A percentile compares a stretch with the other conserved stretches of the same genome.
phyloP scores from a whole-genome alignment of 2,113 vertebrate species.

The Limnothrissa miodon region DNA sequence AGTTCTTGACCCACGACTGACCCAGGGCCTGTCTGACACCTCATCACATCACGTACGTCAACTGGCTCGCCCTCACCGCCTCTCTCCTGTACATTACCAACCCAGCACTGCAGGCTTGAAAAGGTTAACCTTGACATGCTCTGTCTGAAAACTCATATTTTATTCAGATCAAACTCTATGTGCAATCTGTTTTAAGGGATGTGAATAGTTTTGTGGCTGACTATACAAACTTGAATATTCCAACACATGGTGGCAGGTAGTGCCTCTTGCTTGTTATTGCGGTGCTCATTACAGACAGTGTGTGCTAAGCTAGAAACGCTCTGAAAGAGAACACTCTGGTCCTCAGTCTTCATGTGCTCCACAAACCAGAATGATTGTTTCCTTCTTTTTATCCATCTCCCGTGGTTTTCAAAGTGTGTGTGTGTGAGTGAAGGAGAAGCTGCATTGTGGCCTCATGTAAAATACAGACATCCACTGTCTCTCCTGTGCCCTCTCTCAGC shows the following conservation, averaged over 20 bases:
- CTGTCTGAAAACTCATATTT: not conserved
- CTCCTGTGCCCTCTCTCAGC: constrained; percentile 29
- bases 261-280: not conserved
- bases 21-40: not conserved
- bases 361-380: not conserved
- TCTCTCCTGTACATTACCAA: constrained; percentile 6
- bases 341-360: not conserved
- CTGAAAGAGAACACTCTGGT: not conserved
- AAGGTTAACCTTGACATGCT: no score
- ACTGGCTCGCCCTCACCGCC: constrained; percentile 37
- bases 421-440: constrained; percentile 25
- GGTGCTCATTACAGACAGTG: not conserved
- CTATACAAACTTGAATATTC: not conserved
- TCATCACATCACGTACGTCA: constrained; percentile 26
- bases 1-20: constrained; percentile 23
- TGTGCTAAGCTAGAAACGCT: not conserved
- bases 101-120: no score
- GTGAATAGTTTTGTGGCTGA: not conserved
- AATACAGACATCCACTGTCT: constrained; percentile 66
- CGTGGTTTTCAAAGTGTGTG: not conserved
- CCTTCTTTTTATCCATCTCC: not conserved
- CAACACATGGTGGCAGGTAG: not conserved
- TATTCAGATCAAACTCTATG: not conserved
- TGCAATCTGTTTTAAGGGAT: not conserved
- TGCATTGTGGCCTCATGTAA: constrained; percentile 51